These are phyloP conservation scores for Heliocidaris tuberculata DNA, from an alignment of 35 echinoderm and acorn worm species.

Conservation along the genomic window DNA sequence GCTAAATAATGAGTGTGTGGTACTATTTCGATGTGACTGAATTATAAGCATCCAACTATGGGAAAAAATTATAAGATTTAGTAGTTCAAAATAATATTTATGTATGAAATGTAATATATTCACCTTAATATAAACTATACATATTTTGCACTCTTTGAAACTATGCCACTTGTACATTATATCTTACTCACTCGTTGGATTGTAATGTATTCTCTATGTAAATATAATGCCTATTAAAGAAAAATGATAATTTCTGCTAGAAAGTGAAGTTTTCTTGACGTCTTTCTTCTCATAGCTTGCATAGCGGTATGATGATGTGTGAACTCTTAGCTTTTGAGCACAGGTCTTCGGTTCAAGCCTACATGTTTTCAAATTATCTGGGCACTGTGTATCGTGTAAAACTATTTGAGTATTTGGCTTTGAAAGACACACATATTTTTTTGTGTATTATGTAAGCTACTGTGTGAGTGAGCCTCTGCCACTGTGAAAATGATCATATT, in stretches of 20 bases:
- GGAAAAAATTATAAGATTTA: too few relatives aligned
- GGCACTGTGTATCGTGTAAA: too few relatives aligned
- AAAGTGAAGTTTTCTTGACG: background rate
- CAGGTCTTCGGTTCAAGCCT: too few relatives aligned
- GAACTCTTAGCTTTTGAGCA: too few relatives aligned
- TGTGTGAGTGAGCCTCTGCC: too few relatives aligned
- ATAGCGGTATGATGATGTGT: background rate
- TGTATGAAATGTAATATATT: background rate
- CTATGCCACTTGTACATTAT: background rate
- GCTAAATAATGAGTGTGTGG: background rate
- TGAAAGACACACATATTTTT: too few relatives aligned
- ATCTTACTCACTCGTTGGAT: background rate
- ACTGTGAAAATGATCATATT: too few relatives aligned
- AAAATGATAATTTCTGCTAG: background rate
- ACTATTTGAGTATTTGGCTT: too few relatives aligned
- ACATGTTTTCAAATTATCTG: too few relatives aligned
- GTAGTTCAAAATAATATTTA: background rate
- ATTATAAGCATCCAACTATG: too few relatives aligned
- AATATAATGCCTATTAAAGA: background rate
- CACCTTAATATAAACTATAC: background rate
- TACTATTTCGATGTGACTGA: background rate
- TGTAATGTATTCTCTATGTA: background rate
- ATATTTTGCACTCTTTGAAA: slow-evolving; percentile 5
- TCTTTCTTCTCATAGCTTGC: background rate
- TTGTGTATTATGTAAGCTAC: too few relatives aligned